phyloP scores from a whole-genome alignment of 2,113 vertebrate species.

The Polypterus bichir region DNA sequence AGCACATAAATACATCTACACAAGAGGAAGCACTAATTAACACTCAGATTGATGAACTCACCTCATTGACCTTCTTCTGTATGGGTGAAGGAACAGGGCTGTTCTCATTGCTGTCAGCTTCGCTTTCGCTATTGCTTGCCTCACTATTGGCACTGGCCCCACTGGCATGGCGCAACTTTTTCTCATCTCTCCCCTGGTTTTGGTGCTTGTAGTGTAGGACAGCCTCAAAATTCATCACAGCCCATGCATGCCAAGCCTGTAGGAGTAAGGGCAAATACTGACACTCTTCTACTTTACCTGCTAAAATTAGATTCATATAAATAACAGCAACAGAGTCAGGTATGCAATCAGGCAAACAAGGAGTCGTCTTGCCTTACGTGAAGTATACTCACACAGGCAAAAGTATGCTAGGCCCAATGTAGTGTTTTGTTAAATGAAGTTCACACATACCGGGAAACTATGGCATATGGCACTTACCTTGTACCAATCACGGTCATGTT shows the following conservation, averaged over 20 bases:
- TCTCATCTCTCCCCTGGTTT: slow-evolving; percentile 80
- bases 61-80: slow-evolving; percentile 89
- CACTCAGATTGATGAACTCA: slow-evolving; percentile 24
- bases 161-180: slow-evolving; percentile 76
- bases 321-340: too few relatives aligned
- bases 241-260: slow-evolving; percentile 97
- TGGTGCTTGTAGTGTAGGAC: slow-evolving; percentile 97
- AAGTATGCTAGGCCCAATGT: too few relatives aligned
- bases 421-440: too few relatives aligned
- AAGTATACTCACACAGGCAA: too few relatives aligned
- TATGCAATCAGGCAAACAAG: too few relatives aligned
- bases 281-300: background rate
- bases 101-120: slow-evolving; percentile 76
- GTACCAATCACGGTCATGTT: slow-evolving; percentile 96
- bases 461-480: slow-evolving; percentile 57
- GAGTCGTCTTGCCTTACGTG: too few relatives aligned
- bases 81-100: slow-evolving; percentile 82
- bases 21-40: too few relatives aligned
- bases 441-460: too few relatives aligned
- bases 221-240: slow-evolving; percentile 97
- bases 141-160: slow-evolving; percentile 76
- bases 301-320: too few relatives aligned
- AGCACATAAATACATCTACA: background rate
- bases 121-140: slow-evolving; percentile 90
- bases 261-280: background rate